phyloP scores from a whole-genome alignment of 1,140 invertebrate genomes.

The Brachionus rotundiformis region DNA sequence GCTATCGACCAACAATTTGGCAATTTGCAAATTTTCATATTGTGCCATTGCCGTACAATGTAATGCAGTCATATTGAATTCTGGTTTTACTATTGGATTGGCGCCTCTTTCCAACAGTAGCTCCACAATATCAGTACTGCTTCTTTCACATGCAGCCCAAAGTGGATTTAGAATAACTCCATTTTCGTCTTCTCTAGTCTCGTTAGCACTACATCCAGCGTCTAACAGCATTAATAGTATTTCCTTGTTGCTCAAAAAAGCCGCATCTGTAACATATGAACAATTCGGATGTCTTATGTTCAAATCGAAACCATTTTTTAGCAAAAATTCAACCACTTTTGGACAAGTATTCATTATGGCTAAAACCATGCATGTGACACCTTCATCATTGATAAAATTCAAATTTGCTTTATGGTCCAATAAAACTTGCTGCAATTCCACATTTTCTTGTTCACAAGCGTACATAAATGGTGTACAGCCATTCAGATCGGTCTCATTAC shows the following conservation, averaged over 20 bases:
- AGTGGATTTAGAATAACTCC: constrained; percentile 45
- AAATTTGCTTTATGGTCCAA: constrained; percentile 31
- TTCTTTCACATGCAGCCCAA: constrained; percentile 52
- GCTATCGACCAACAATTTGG: constrained; percentile 23
- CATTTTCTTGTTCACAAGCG: constrained; percentile 40
- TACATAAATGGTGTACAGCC: constrained; percentile 36
- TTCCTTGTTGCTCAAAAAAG: constrained; percentile 18
- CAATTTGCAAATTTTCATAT: constrained; percentile 46
- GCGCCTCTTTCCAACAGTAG: constrained; percentile 25
- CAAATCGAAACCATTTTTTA: constrained; percentile 29
- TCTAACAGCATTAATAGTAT: constrained; percentile 8
- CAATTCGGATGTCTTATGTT: neutral
- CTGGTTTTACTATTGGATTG: neutral
- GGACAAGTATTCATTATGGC: constrained; percentile 30
- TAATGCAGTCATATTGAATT: constrained; percentile 42
- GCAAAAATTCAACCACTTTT: constrained; percentile 36
- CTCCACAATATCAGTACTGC: constrained; percentile 26
- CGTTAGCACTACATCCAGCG: constrained; percentile 5
- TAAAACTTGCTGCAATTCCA: constrained; percentile 32
- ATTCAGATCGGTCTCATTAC: constrained; percentile 6
- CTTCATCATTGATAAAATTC: constrained; percentile 2
- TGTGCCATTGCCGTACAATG: constrained; percentile 46
- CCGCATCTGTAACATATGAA: constrained; percentile 39
- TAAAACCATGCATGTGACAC: constrained; percentile 30
- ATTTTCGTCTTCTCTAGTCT: constrained; percentile 45